Evolutionary conservation across 2,797 vertebrate genomes (phyloP).

Genomic region (Apogon talboti): DNA sequence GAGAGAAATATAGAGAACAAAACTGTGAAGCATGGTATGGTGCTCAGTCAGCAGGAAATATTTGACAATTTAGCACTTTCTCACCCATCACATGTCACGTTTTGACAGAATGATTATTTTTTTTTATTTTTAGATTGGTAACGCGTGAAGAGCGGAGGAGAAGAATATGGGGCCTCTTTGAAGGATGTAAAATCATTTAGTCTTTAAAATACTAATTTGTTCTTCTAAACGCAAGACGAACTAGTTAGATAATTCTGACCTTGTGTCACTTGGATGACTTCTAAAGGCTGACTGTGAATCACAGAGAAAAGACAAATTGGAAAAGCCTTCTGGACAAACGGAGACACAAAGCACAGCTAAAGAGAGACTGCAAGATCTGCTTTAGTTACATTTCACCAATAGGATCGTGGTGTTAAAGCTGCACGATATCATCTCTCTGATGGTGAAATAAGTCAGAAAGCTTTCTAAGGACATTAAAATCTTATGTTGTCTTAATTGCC

Average conservation of each 20-base stretch:
- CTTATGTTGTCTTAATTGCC: constrained; percentile 10
- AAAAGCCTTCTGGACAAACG: constrained; percentile 45
- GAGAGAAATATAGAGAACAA: constrained; percentile 3
- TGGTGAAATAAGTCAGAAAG: constrained; percentile 22
- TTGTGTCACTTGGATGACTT: constrained; percentile 42
- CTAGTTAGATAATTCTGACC: constrained; percentile 58
- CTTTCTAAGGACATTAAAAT: constrained; percentile 31
- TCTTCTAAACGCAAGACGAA: constrained; percentile 55
- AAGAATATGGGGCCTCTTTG: neutral
- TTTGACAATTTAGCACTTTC: constrained; percentile 52
- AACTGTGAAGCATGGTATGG: constrained; percentile 27
- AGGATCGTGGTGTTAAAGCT: constrained; percentile 40
- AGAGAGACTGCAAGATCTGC: constrained; percentile 27
- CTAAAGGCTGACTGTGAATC: constrained; percentile 35
- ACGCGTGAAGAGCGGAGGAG: constrained; percentile 1
- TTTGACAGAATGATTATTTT: constrained; percentile 25
- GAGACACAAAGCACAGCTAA: neutral
- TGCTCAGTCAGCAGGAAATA: constrained; percentile 67
- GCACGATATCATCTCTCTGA: constrained; percentile 34
- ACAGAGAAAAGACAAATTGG: constrained; percentile 23
- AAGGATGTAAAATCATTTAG: constrained; percentile 35
- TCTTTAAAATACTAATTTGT: constrained; percentile 54
- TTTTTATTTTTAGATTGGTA: constrained; percentile 2
- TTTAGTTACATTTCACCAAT: constrained; percentile 29
- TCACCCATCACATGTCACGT: constrained; percentile 39